Evolutionary conservation across 2,888 invertebrate genomes (phyloP), one percentile per base, ranked within the genome.

Genomic region (Drosophila parthenogenetica): DNA sequence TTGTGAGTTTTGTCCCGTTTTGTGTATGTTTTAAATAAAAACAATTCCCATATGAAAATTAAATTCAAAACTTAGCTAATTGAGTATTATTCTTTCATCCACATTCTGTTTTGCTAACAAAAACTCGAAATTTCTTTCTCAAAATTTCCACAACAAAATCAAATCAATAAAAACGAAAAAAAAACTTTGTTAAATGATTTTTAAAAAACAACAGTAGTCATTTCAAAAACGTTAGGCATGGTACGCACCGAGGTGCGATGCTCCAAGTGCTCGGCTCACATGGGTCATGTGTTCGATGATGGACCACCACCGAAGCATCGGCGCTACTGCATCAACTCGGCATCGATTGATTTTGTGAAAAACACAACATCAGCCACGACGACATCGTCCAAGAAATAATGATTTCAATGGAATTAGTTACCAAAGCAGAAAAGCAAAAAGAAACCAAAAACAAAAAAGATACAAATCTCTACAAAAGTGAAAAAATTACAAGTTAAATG

Each of bases 281-380:
- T 99, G 92, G 99, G 99, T 71, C 99, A 99, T 92, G 97, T 99
- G 77, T 99, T 99, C 93, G 96, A 97, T 92, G 99, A 99, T 93
- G 99, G 99, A 81, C 99, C 99, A 16, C 94, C 95, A 90, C 98
- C 98, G 70, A 98, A 97, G 69, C 96, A 96, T 91, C 97, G 97
- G 92, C 95, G 99, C 60, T 99, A 97, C 94, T 99, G 99, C 94
- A 98, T 99, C 93, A 99, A 99, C 93, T 98, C 98, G 69, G 97
- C 97, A 17, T 92, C 92, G 62, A 91, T 92, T 82, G 90, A 92
- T 81, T 92, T 92, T 82, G 87, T 92, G 53, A 89, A 83, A 73
- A 81, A 59, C 73, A 55, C 80, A 62, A 63, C 73, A 50, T 14
- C 74, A 59, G 35, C 79, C 39, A 73, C 83, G 61, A 77, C 87